Evolutionary conservation across 2,113 vertebrate genomes (phyloP), one percentile per base, ranked within the genome.

Genomic region (Aptenodytes forsteri): DNA sequence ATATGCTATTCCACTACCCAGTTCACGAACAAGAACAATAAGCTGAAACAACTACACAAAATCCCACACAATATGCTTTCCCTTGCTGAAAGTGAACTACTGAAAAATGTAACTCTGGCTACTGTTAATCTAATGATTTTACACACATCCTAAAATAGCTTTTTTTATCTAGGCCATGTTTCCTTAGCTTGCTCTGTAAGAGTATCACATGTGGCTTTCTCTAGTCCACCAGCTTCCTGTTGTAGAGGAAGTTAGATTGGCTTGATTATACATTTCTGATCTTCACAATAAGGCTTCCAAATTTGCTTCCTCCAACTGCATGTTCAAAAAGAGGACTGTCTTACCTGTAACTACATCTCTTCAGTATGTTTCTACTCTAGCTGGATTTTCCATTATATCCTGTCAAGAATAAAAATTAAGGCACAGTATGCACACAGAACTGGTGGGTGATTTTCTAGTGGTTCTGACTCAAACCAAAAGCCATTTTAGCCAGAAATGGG

Each of bases 101-200:
- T 56, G 78, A 50, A 65, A 95, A 79, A 90, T 26, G 67, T 47
- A 86, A 71, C n/a, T 52, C 58, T 83, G 50, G 17, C 66, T 93
- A 47, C 80, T 66, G 71, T 55, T 83, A 92, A 81, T n/a, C 47
- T 66, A 78, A 78, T 40, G 46, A 92, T 59, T 67, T 91, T 90
- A 59, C 73, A 67, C 18, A 67, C 16, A 64, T 38, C 80, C 65
- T 76, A 96, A 95, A 95, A 78, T 44, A 96, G 81, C 9, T 46
- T 61, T 87, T 94, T 93, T 93, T n/a, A 89, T 84, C 93, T 96
- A 78, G 77, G 83, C n/a, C 36, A 5, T 18, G n/a, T 79, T 96
- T 96, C 89, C 93, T 95, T 67, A 67, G 87, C 47, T 73, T 91
- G 55, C 52, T 75, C 65, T 87, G 55, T 26, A 64, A 62, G 16